Evolutionary conservation across 2,797 vertebrate species (phyloP), one percentile per base, ranked within the genome.

Genomic region (Xyrichtys novacula): DNA sequence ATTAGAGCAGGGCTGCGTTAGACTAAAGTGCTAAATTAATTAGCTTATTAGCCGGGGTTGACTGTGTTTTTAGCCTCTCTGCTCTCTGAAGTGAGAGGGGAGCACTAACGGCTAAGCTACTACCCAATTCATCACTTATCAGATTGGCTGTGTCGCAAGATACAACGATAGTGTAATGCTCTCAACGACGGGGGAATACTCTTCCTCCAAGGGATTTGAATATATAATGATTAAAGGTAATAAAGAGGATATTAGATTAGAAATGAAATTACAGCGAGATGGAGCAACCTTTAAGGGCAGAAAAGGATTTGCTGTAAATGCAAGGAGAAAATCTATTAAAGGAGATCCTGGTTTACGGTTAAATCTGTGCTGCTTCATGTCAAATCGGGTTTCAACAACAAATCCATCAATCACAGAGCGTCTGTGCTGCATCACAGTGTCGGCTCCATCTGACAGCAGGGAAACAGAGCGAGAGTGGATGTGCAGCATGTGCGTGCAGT

Each of bases 21-120:
- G 42, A 62, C 52, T 64, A 43, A 70, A 57, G 43, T 43, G 58
- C 43, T 62, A 72, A 75, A 71, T 78, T 40, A 38, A 69, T 83
- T 80, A 78, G 61, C 65, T 65, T n/a, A 50, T 62, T 76, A 74
- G 69, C 25, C 3, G 2, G 38, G 26, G 46, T 7, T 20, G 28
- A 8, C 53, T 31, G 49, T 47, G 60, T 47, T 73, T 61, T 73
- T 66, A 73, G 65, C 54, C 49, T 48, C 43, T n/a, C 49, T 48
- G 54, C 34, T 40, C 58, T 57, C 42, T 54, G 17, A 43, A 39
- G 32, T 26, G 48, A 62, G 29, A 10, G 46, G 42, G 49, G 22
- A 46, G 5, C 2, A 44, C 69, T 64, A 78, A 63, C 6, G 1
- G 67, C 56, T 69, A 63, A 64, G 22, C 62, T 65, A 70, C 38